Base-by-base conservation (phyloP, 2,113 vertebrate genomes). In the Scophthalmus maximus region DNA sequence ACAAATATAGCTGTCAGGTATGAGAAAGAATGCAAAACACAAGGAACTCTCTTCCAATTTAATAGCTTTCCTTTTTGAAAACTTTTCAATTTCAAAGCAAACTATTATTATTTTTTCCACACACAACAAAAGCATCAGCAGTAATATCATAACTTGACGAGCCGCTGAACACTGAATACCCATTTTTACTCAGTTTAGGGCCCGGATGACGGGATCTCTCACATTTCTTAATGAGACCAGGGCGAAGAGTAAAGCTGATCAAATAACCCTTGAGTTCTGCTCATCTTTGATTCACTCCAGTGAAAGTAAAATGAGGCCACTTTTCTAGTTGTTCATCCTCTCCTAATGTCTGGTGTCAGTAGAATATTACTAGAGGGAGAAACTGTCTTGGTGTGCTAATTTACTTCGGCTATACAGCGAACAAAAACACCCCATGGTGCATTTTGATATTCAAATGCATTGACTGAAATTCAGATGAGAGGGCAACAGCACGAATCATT, bases 401-500 rank as follows among this genome's bases (percentile, higher is more conserved):
- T 80, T 73, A 69, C 62, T 78, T 40, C 23, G 0, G 36, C 40
- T 53, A 56, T 55, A 59, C 1, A 55, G 36, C 44, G 49, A 61
- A 68, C 49, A 51, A 70, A 11, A 69, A 63, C 17, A 69, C 42
- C 62, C 58, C 8, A 6, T 52, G 70, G 46, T 52, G 47, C 59
- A 36, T 59, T 78, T 61, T 73, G 22, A 73, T 70, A 60, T 73
- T 72, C 10, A 58, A 67, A 79, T 68, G 47, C 57, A 81, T 10
- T 10, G 26, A 66, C 1, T 68, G 38, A 68, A 82, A 47, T 76
- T 78, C 25, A 65, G 44, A 73, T 65, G 36, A 69, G 32, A 49
- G 26, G 2, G 22, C 44, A 57, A 58, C n/a, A 53, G 15, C 44
- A 58, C 10, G 44, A 17, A 79, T 78, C 52, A 67, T 26, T 67